Base-by-base conservation (phyloP, 1,140 invertebrate species). In the Diachasma alloeum region DNA sequence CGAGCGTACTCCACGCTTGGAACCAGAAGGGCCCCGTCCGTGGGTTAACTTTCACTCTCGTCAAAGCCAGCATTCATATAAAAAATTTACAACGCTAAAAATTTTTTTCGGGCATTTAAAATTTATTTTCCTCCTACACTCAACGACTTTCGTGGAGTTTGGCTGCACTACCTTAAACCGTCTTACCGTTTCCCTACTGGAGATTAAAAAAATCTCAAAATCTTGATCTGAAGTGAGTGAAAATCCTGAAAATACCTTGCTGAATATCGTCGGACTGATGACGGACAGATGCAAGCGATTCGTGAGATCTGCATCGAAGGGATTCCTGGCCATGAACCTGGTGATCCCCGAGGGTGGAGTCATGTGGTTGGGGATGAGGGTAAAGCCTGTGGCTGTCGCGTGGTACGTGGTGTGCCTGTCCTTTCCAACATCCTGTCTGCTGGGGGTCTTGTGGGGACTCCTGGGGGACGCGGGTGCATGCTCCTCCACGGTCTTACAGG, bases 191-290 rank as follows among this genome's bases (percentile, higher is more conserved):
- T n/a, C n/a, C n/a, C n/a, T n/a, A n/a, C n/a, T n/a, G n/a, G n/a
- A n/a, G n/a, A n/a, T n/a, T n/a, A n/a, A n/a, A n/a, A n/a, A n/a
- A n/a, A n/a, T n/a, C n/a, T n/a, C n/a, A n/a, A n/a, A n/a, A n/a
- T n/a, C n/a, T n/a, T n/a, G n/a, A n/a, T n/a, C n/a, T n/a, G n/a
- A n/a, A n/a, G n/a, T n/a, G n/a, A n/a, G n/a, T n/a, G n/a, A n/a
- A n/a, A n/a, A n/a, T n/a, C n/a, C n/a, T n/a, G n/a, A n/a, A 68
- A 44, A 46, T 72, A 90, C 88, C 82, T 87, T 87, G 37, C 31
- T 80, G 73, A 90, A 90, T 44, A 89, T 82, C 53, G 85, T 81
- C 13, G 88, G 89, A 80, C 89, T 90, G 36, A 90, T 87, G 8
- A 89, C 83, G 76, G 89, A 87, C 42, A 87, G 79, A 79, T 90